Base-by-base conservation (phyloP, 2,797 vertebrate species). In the Dendrocincla tyrannina region DNA sequence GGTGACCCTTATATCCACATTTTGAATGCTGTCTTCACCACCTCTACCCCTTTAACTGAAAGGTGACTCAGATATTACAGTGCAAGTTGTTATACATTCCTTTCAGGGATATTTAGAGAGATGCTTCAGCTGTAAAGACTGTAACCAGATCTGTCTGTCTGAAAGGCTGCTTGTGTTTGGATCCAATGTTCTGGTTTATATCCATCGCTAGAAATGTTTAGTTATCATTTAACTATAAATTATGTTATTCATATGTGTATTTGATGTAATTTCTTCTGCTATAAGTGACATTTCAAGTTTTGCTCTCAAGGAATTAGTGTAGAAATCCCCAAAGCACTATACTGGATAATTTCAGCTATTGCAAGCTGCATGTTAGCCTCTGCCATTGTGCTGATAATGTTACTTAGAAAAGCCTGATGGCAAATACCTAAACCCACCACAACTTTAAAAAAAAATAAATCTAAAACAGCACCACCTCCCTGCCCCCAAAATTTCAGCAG, bases 171-270 rank as follows among this genome's bases (percentile, higher is more conserved):
- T 41, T 56, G 30, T 95, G 72, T 94, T 96, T 78, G 77, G 86
- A 93, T 86, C 86, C 35, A 62, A 25, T 86, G 83, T 53, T 95
- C 90, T 93, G 80, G 59, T 83, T 96, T 92, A 70, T 91, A 85
- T 85, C 74, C 33, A 55, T 42, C 59, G 64, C 81, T 33, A 80
- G 59, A 23, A 88, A 50, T 90, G 89, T 90, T 93, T 88, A 87
- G 68, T 46, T 95, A 58, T 35, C 17, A 44, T 89, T 83, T 79
- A 83, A 66, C 58, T 68, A 49, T 50, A 88, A 87, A 68, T 85
- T 2, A 70, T 70, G 41, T 76, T 95, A 79, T 53, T 94, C 70
- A 35, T 59, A 67, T 32, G 60, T 3, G 2, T 41, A 42, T 79
- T 92, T 93, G 52, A 63, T 80, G 33, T 24, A 37, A 67, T 89